These are phyloP conservation scores for Riparia riparia DNA, from an alignment of 2,113 vertebrate species.

Conservation along the genomic window DNA sequence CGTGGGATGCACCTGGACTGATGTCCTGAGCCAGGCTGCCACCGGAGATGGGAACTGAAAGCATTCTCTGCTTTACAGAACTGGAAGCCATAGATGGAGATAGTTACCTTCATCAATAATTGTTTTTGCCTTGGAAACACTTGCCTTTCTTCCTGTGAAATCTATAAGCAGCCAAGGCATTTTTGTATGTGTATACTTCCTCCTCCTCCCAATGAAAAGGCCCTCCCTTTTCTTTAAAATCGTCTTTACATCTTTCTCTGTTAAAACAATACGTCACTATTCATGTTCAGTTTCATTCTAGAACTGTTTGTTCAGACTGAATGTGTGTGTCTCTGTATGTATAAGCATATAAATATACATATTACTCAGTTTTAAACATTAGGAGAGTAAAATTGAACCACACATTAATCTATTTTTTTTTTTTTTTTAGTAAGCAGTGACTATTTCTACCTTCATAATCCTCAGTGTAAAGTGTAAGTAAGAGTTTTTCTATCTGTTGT, in stretches of 20 bases:
- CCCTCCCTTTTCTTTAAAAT: neutral
- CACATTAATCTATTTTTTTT: neutral
- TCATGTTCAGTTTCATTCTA: neutral
- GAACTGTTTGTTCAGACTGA: neutral
- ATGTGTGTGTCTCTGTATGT: neutral
- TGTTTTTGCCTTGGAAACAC: neutral
- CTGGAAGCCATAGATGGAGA: neutral
- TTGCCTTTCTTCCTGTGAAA: neutral
- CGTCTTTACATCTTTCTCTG: neutral
- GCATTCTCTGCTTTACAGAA: neutral
- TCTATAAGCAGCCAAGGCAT: neutral
- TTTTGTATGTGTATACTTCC: neutral
- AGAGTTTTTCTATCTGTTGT: slow-evolving; percentile 28
- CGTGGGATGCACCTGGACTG: neutral
- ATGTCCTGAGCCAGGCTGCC: neutral
- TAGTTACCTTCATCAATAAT: neutral
- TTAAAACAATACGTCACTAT: neutral
- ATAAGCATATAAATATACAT: neutral
- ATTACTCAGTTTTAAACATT: neutral
- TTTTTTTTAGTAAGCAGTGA: neutral
- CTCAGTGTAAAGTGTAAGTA: slow-evolving; percentile 54
- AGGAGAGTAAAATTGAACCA: neutral
- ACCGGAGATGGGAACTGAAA: neutral
- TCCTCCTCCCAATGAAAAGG: neutral
- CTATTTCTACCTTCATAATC: slow-evolving; percentile 16